These are phyloP conservation scores for Ophion ventricosus DNA, from an alignment of 2,888 invertebrate species.

Conservation along the genomic window DNA sequence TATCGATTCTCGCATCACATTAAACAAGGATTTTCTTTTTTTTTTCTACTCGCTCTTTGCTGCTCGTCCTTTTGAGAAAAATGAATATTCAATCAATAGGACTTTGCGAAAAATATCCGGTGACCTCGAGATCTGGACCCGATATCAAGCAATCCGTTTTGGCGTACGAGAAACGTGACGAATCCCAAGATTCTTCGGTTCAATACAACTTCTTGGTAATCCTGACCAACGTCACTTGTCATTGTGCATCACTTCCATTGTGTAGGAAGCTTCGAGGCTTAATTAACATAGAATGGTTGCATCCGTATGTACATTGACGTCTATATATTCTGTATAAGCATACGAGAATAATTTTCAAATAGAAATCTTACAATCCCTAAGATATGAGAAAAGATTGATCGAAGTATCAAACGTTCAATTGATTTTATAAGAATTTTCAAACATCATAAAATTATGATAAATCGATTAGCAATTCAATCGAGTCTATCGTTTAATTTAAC, in stretches of 20 bases:
- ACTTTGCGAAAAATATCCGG: not conserved
- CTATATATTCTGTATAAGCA: not conserved
- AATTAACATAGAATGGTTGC: slow-evolving; percentile 40
- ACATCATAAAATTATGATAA: not conserved
- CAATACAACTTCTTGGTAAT: slow-evolving; percentile 23
- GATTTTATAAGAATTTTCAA: not conserved
- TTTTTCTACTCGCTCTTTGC: not conserved
- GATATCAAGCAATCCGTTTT: slow-evolving; percentile 14
- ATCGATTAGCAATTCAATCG: not conserved
- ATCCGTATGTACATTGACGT: slow-evolving; percentile 8
- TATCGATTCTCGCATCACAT: not conserved
- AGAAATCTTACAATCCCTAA: too few relatives aligned
- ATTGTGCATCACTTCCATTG: not conserved
- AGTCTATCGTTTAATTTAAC: not conserved
- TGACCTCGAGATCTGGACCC: slow-evolving; percentile 24
- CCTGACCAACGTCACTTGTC: slow-evolving; percentile 4
- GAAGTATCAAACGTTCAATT: not conserved
- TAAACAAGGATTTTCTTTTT: not conserved
- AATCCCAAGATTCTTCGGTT: slow-evolving; percentile 16
- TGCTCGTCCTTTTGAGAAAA: not conserved
- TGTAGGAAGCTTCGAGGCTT: slow-evolving; percentile 17
- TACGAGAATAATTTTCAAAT: not conserved
- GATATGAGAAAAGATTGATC: too few relatives aligned
- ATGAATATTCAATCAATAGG: not conserved
- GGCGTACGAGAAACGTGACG: not conserved